phyloP scores from a whole-genome alignment of 2,888 invertebrate genomes.

The Dolichopus griseipennis region DNA sequence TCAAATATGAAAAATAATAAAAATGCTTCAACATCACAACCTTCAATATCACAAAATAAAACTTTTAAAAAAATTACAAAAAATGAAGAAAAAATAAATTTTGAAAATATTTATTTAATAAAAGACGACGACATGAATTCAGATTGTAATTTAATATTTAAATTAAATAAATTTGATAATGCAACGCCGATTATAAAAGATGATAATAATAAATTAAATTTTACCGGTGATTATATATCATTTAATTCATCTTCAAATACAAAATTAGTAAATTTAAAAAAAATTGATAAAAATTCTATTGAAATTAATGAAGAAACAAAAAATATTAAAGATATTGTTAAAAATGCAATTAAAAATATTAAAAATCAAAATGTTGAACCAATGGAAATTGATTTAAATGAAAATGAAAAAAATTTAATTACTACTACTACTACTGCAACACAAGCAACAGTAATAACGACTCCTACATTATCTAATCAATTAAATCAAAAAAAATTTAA shows the following conservation, averaged over 20 bases:
- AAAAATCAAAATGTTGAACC: not conserved
- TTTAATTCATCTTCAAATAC: not conserved
- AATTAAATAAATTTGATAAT: not conserved
- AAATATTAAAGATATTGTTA: not conserved
- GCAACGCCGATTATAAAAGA: not conserved
- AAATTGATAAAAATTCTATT: not conserved
- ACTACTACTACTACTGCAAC: too few relatives aligned
- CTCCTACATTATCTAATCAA: not conserved
- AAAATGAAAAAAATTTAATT: too few relatives aligned
- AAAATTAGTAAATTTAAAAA: not conserved
- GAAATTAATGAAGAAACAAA: not conserved
- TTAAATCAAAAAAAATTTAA: not conserved
- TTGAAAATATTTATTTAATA: slow-evolving; percentile 1
- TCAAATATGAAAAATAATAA: not conserved
- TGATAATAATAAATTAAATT: not conserved
- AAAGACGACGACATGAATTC: not conserved
- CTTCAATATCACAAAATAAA: not conserved
- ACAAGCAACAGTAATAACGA: too few relatives aligned
- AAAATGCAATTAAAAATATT: not conserved
- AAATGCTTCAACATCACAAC: not conserved
- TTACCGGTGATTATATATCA: not conserved
- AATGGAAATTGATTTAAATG: too few relatives aligned
- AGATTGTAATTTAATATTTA: not conserved
- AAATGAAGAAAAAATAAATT: not conserved
- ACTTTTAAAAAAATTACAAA: not conserved